Base-by-base conservation (phyloP, 2,888 invertebrate genomes). In the Drosophila limbata region DNA sequence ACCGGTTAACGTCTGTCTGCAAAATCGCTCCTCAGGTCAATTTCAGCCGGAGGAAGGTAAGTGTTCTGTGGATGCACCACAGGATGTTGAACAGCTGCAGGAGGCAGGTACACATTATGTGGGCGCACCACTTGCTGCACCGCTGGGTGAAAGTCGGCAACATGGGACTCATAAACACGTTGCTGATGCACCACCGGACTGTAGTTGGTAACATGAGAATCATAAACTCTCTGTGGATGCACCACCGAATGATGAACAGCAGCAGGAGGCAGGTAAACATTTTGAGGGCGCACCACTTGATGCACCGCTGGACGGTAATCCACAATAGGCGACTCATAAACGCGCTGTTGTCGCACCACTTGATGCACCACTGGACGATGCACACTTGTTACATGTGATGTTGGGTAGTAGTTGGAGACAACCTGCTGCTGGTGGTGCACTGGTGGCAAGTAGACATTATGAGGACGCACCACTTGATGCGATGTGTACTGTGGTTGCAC, bases 1-100 rank as follows among this genome's bases (percentile, higher is more conserved):
- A 76, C 78, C 81, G 53, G 78, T 74, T 71, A 31, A 37, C 59
- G 21, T 31, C 37, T 51, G 33, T 33, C n/a, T 44, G 33, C 40
- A 47, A 65, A 13, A 13, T 6, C 4, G 51, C 45, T n/a, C 35
- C 60, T 17, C 55, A 48, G 65, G 4, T 66, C 53, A 9, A 55
- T 37, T 11, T 21, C 8, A 15, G 50, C 4, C 15, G 63, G 63
- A 4, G 60, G 62, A 15, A 69, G 21, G 13, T 59, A 69, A 19
- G 60, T 50, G 39, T 66, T 59, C 4, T 65, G 63, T 11, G 63
- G n/a, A 3, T 33, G 42, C 15, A 33, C 15, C 33, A 56, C 45
- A 4, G 56, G 15, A 35, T 11, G 57, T 4, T 57, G 35, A 35
- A 45, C 45, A 19, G 8, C 9, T 2, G 11, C 15, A 9, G 56